Conservation (phyloP, 2,888 invertebrate genomes). For the Nephrotoma guestfalica region DNA sequence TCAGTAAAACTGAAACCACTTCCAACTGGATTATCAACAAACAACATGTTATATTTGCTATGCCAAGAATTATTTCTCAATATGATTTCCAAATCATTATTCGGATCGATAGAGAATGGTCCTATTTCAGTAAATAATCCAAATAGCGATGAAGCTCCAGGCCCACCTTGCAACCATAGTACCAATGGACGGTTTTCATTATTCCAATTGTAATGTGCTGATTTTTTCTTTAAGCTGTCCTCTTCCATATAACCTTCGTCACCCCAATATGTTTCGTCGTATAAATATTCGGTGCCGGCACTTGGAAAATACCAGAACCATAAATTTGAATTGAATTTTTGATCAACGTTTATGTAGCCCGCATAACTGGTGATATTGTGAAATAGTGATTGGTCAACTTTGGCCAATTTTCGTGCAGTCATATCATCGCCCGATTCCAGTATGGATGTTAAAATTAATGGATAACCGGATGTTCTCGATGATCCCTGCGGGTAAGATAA, state of each 20-base stretch:
- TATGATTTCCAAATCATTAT: conserved; percentile 17
- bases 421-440: conserved; percentile 22
- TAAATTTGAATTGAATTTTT: conserved; percentile 53
- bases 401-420: conserved; percentile 15
- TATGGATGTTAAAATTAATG: conserved; percentile 30
- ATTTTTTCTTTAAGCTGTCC: conserved; percentile 15
- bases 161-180: conserved; percentile 45
- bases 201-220: conserved; percentile 17
- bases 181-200: conserved; percentile 39
- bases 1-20: conserved; percentile 52
- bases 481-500: background rate
- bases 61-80: conserved; percentile 42
- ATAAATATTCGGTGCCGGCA: conserved; percentile 26
- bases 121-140: conserved; percentile 49
- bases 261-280: conserved; percentile 27
- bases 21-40: conserved; percentile 54
- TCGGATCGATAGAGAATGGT: conserved; percentile 38
- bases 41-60: conserved; percentile 44
- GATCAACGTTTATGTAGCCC: conserved; percentile 54
- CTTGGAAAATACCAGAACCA: conserved; percentile 77
- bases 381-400: conserved; percentile 23
- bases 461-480: background rate
- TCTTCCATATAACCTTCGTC: conserved; percentile 34
- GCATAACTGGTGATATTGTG: conserved; percentile 35
- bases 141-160: conserved; percentile 41